Percentiles rank a stretch among this genome's conserved stretches.
Conservation (phyloP, 2,888 invertebrate genomes). For the Drosophila crucigera region DNA sequence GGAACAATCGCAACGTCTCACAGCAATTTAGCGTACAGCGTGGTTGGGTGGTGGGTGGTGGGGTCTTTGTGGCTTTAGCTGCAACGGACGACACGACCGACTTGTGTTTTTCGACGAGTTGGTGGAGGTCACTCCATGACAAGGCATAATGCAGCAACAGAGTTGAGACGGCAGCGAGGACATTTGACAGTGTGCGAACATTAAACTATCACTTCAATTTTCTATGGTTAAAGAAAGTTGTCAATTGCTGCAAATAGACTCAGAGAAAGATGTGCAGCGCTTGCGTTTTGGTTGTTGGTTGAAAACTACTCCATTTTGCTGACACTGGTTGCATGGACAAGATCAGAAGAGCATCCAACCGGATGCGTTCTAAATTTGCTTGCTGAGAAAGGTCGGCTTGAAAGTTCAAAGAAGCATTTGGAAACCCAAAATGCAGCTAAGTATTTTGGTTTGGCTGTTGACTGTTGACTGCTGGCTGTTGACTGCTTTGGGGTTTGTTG, state of each 20-base stretch:
- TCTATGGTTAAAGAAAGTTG: background rate
- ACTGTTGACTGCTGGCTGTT: background rate
- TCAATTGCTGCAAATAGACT: background rate
- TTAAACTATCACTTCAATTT: background rate
- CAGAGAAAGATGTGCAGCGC: background rate
- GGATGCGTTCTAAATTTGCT: background rate
- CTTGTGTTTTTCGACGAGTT: background rate
- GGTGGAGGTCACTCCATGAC: slow-evolving; percentile 1
- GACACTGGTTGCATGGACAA: too few relatives aligned
- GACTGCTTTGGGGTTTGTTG: slow-evolving; percentile 3
- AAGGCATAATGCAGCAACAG: background rate
- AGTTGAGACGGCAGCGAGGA: background rate
- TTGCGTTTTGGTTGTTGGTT: too few relatives aligned
- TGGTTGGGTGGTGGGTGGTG: background rate
- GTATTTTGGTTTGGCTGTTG: background rate
- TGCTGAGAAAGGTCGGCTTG: background rate
- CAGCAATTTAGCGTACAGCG: background rate
- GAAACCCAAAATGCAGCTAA: slow-evolving; percentile 31
- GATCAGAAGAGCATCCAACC: background rate
- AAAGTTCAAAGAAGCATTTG: slow-evolving; percentile 30
- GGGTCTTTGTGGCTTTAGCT: slow-evolving; percentile 9
- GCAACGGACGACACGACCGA: slow-evolving; percentile 42
- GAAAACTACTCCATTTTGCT: background rate
- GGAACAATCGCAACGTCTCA: slow-evolving; percentile 16
- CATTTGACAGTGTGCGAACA: background rate